Evolutionary conservation across 64 coral and sea anemone species (phyloP).

Genomic region (Stichodactyla mertensii): DNA sequence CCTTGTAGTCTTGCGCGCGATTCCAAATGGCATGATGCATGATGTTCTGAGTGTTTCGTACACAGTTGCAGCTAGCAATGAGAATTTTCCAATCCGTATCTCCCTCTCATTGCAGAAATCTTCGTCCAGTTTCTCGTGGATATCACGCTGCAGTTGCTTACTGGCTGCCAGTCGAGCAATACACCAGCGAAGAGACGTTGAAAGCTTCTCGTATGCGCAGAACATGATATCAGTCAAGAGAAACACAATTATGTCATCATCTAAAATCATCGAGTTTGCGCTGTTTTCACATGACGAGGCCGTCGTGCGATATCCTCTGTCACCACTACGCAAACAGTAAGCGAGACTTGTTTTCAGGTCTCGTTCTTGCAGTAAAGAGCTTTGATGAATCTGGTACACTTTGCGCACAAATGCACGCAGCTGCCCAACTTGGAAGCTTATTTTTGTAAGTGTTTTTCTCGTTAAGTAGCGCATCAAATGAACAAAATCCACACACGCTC

Average conservation of each 20-base stretch:
- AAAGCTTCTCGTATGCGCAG: constrained; percentile 18
- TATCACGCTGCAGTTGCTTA: not conserved
- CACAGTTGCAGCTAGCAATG: not conserved
- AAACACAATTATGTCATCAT: constrained; percentile 3
- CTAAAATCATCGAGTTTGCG: not conserved
- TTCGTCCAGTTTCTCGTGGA: not conserved
- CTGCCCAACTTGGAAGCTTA: not conserved
- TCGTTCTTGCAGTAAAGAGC: not conserved
- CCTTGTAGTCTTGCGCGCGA: constrained; percentile 14
- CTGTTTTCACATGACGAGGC: not conserved
- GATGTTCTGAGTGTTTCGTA: not conserved
- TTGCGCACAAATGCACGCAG: constrained; percentile 19
- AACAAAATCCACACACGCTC: constrained; percentile 1
- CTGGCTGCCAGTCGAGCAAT: not conserved
- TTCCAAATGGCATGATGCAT: constrained; percentile 20
- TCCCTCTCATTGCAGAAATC: not conserved
- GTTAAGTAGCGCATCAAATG: constrained; percentile 1
- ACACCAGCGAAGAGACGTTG: constrained; percentile 8
- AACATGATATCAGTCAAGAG: constrained; percentile 20
- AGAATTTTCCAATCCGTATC: not conserved
- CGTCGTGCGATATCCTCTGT: not conserved
- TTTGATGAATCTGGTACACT: not conserved
- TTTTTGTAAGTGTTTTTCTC: not conserved
- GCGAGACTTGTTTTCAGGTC: not conserved
- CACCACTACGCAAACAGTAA: not conserved